These are phyloP conservation scores for Isoperla grammatica DNA, from an alignment of 2,888 invertebrate genomes.

Conservation along the genomic window DNA sequence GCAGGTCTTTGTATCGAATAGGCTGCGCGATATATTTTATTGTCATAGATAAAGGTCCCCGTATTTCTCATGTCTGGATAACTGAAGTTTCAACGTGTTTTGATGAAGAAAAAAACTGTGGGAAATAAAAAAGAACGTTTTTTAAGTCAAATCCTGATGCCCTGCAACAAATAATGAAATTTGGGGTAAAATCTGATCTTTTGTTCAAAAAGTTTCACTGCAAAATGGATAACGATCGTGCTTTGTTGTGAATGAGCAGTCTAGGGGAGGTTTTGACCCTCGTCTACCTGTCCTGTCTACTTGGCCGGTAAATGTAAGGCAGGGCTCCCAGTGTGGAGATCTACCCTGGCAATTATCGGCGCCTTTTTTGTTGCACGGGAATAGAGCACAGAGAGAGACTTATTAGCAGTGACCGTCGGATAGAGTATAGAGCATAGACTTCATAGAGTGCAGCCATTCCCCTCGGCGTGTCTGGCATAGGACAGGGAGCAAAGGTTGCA, in stretches of 20 bases:
- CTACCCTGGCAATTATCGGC: slow-evolving; percentile 6
- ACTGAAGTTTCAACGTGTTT: slow-evolving; percentile 9
- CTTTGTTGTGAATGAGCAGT: slow-evolving; percentile 5
- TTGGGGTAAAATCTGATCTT: slow-evolving; percentile 20
- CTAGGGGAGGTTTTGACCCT: too few species aligned
- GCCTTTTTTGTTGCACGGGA: slow-evolving; percentile 9
- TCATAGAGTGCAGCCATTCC: too few species aligned
- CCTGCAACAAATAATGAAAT: slow-evolving; percentile 20
- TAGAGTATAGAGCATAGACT: too few species aligned
- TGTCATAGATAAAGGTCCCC: too few species aligned
- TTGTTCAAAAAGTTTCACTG: slow-evolving; percentile 21
- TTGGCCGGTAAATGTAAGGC: slow-evolving; percentile 14
- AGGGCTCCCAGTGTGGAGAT: not conserved
- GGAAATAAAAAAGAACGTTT: slow-evolving; percentile 6
- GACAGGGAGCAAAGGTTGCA: too few species aligned
- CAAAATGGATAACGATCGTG: slow-evolving; percentile 22
- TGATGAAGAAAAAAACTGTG: slow-evolving; percentile 2
- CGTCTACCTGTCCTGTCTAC: not conserved
- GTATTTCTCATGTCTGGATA: not conserved
- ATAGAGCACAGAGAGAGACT: slow-evolving; percentile 13
- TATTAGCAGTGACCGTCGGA: not conserved
- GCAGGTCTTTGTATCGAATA: too few species aligned
- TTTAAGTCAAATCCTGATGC: not conserved
- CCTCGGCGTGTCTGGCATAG: too few species aligned
- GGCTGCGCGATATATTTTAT: too few species aligned